These are phyloP conservation scores for Cylloceria caligata DNA, from an alignment of 2,888 invertebrate genomes.

Conservation along the genomic window DNA sequence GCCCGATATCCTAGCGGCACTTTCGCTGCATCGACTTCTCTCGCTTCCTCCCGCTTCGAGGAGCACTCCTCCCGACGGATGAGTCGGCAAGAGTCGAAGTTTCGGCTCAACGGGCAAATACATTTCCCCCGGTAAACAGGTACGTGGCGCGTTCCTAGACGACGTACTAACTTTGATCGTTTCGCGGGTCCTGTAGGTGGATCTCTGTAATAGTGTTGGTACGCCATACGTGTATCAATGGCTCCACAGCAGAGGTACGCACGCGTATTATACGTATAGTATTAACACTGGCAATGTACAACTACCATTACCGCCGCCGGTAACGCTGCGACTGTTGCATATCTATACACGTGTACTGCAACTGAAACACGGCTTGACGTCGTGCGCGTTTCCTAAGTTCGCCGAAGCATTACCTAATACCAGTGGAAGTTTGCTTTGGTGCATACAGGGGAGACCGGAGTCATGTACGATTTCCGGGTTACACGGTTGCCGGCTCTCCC, in stretches of 20 bases:
- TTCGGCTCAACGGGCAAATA: conserved; percentile 63
- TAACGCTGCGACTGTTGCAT: neutral
- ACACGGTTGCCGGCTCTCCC: neutral
- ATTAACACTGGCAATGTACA: conserved; percentile 9
- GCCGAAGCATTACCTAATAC: conserved; percentile 14
- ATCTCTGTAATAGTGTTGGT: neutral
- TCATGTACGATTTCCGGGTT: neutral
- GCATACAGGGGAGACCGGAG: no score
- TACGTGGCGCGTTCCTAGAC: conserved; percentile 65
- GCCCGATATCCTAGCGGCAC: conserved; percentile 35
- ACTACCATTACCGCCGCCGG: neutral
- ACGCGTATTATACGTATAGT: neutral
- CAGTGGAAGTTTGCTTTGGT: conserved; percentile 10
- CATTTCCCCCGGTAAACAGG: conserved; percentile 65
- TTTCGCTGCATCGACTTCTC: conserved; percentile 33
- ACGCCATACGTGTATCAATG: neutral
- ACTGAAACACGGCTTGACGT: conserved; percentile 21
- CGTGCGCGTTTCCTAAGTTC: conserved; percentile 19
- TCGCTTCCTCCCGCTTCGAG: neutral
- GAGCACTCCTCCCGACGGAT: conserved; percentile 32
- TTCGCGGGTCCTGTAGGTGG: conserved; percentile 37
- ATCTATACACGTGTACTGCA: neutral
- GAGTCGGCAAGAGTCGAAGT: conserved; percentile 59
- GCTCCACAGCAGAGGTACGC: neutral
- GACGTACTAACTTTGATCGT: conserved; percentile 68